phyloP scores from a whole-genome alignment of 2,113 vertebrate genomes.

The Pomatorhinus ruficollis region DNA sequence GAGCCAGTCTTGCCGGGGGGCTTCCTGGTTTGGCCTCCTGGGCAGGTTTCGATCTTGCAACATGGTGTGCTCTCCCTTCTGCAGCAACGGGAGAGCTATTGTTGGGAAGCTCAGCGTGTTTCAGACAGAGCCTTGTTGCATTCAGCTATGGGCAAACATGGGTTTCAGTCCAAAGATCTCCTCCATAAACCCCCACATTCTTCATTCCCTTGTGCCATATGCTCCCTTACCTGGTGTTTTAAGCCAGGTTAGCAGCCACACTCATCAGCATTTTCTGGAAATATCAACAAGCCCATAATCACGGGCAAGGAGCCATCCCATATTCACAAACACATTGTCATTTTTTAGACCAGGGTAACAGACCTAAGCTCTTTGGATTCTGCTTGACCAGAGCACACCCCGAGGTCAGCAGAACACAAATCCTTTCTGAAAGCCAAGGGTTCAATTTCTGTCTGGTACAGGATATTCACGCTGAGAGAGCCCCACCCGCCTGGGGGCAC shows the following conservation, averaged over 20 bases:
- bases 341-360: not conserved
- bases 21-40: not conserved
- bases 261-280: not conserved
- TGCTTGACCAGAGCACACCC: not conserved
- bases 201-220: not conserved
- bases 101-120: not conserved
- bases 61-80: not conserved
- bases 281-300: not conserved
- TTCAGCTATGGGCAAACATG: not conserved
- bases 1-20: accelerated
- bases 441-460: not conserved
- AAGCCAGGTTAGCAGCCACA: not conserved
- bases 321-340: not conserved
- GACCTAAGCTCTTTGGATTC: not conserved
- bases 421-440: not conserved
- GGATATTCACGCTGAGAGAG: not conserved
- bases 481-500: not conserved
- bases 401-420: not conserved
- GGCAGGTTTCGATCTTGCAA: not conserved
- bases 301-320: not conserved
- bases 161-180: not conserved
- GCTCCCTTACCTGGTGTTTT: not conserved
- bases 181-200: not conserved
- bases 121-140: accelerated
- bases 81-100: not conserved